These are phyloP conservation scores for Petrocephalus microphthalmus DNA, from an alignment of 2,113 vertebrate species.

Conservation along the genomic window DNA sequence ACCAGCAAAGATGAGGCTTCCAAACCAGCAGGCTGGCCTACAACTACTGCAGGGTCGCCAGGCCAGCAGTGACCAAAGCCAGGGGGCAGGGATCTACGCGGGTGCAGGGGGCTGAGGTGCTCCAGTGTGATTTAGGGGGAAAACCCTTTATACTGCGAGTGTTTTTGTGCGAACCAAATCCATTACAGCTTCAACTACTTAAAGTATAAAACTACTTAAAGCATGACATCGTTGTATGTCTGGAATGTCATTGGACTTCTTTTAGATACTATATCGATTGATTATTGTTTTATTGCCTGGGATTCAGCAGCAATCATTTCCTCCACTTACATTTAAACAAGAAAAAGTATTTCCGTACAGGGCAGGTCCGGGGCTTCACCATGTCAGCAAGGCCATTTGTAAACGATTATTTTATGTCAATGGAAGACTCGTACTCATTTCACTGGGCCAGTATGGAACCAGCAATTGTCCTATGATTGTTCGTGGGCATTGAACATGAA, in stretches of 20 bases:
- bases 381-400: neutral
- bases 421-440: neutral
- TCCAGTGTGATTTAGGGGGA: conserved; percentile 70
- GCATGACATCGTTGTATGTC: neutral
- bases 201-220: neutral
- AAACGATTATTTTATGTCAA: neutral
- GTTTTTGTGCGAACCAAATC: no score
- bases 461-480: neutral
- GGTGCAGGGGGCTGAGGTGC: conserved; percentile 49
- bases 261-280: neutral
- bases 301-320: neutral
- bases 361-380: neutral
- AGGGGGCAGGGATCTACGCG: conserved; percentile 38
- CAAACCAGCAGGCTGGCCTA: conserved; percentile 37
- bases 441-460: neutral
- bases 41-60: neutral
- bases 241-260: neutral
- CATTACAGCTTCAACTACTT: neutral
- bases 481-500: neutral
- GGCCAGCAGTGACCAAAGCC: conserved; percentile 49
- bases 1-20: conserved; percentile 38
- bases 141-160: no score
- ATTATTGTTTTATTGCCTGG: neutral
- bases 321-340: neutral
- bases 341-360: neutral